Conservation (phyloP, 2,888 invertebrate species). For the Zaprionus obscuricornis region DNA sequence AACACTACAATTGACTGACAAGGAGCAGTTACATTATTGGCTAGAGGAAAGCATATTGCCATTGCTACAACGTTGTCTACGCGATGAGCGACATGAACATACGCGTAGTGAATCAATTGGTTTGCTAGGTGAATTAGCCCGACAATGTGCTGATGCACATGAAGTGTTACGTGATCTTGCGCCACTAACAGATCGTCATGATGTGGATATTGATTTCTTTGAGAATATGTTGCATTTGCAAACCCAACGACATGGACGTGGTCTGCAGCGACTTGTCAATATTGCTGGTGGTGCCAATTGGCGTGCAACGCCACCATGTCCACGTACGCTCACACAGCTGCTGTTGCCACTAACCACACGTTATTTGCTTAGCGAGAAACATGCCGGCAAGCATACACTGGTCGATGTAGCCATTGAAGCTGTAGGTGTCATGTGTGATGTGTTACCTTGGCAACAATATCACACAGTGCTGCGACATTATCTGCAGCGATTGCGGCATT, state of each 20-base stretch:
- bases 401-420: conserved; percentile 94
- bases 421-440: conserved; percentile 89
- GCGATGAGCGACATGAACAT: conserved; percentile 88
- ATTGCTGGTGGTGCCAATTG: conserved; percentile 86
- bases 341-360: conserved; percentile 92
- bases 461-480: conserved; percentile 92
- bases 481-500: conserved; percentile 89
- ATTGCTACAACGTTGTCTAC: conserved; percentile 87
- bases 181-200: conserved; percentile 86
- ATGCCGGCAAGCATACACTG: conserved; percentile 90
- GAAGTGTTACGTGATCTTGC: conserved; percentile 89
- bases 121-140: conserved; percentile 90
- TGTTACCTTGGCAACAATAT: conserved; percentile 96
- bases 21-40: conserved; percentile 87
- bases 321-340: conserved; percentile 91
- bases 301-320: conserved; percentile 85
- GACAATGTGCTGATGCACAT: conserved; percentile 89
- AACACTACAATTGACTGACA: conserved; percentile 84
- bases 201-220: conserved; percentile 96
- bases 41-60: conserved; percentile 90
- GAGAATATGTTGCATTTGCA: conserved; percentile 96
- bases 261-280: conserved; percentile 89
- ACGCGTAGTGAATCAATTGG: conserved; percentile 91
- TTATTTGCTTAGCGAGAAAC: conserved; percentile 91
- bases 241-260: conserved; percentile 92